phyloP scores from a whole-genome alignment of 2,888 invertebrate species.

The Pachycephus smyrnensis region DNA sequence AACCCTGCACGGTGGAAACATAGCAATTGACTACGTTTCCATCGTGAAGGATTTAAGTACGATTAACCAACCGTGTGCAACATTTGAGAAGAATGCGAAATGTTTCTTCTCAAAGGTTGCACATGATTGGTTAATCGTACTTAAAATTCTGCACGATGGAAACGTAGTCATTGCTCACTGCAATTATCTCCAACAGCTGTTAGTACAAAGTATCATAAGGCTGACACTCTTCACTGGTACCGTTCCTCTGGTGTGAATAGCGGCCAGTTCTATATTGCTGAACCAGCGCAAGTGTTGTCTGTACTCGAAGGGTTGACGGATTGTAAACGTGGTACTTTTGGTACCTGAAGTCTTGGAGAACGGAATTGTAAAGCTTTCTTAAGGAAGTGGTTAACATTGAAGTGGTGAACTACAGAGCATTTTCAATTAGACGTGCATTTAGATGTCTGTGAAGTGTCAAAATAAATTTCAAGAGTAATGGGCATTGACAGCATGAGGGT shows the following conservation, averaged over 20 bases:
- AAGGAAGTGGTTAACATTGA: not conserved
- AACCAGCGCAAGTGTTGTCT: not conserved
- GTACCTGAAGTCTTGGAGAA: not conserved
- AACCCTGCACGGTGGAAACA: too few relatives aligned
- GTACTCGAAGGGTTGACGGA: not conserved
- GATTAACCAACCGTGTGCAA: too few relatives aligned
- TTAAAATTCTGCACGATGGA: too few relatives aligned
- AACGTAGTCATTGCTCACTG: too few relatives aligned
- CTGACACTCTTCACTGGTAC: not conserved
- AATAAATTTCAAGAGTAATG: constrained; percentile 41
- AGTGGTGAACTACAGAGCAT: not conserved
- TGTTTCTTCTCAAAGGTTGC: too few relatives aligned
- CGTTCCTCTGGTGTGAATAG: not conserved
- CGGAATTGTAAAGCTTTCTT: not conserved
- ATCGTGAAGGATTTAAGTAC: too few relatives aligned
- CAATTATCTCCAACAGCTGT: too few relatives aligned
- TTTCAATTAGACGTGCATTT: not conserved
- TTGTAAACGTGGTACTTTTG: not conserved
- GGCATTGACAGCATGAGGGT: constrained; percentile 64
- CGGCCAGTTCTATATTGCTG: not conserved
- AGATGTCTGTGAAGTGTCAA: constrained; percentile 1
- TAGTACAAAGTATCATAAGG: not conserved
- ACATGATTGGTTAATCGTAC: too few relatives aligned
- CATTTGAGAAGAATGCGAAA: too few relatives aligned
- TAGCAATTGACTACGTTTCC: too few relatives aligned